Evolutionary conservation across 2,888 invertebrate species (phyloP).

Genomic region (Callyntrura guangdongensis): DNA sequence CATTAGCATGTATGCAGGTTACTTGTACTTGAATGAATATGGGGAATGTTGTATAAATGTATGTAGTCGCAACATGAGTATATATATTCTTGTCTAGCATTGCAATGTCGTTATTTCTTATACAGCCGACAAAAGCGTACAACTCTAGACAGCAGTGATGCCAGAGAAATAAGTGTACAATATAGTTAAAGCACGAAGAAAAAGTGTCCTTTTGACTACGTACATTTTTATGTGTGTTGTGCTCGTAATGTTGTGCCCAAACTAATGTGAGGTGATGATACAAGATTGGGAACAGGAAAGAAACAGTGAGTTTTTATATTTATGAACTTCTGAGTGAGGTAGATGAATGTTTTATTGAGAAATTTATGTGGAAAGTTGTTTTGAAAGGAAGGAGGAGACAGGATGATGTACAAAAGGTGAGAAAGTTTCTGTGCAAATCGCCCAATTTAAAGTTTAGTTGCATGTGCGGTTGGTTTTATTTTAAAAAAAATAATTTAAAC

Average conservation of each 20-base stretch:
- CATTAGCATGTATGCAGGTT: constrained; percentile 10
- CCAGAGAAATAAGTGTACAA: neutral
- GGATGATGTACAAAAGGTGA: constrained; percentile 60
- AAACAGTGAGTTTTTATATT: constrained; percentile 55
- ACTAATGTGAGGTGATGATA: constrained; percentile 59
- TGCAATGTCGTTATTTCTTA: constrained; percentile 16
- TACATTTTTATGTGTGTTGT: constrained; percentile 31
- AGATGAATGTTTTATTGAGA: constrained; percentile 65
- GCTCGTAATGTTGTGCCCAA: constrained; percentile 50
- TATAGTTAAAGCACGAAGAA: neutral
- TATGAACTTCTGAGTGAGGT: constrained; percentile 64
- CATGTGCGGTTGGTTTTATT: constrained; percentile 28
- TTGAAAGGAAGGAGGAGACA: constrained; percentile 53
- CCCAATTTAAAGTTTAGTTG: constrained; percentile 42
- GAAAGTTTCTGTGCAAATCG: constrained; percentile 35
- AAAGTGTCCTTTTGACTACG: constrained; percentile 53
- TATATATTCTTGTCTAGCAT: neutral
- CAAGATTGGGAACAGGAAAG: constrained; percentile 56
- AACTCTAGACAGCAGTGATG: neutral
- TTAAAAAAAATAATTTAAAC: constrained; percentile 23
- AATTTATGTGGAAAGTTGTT: constrained; percentile 62
- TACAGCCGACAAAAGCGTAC: neutral
- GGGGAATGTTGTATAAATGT: constrained; percentile 3
- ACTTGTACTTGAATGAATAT: constrained; percentile 20
- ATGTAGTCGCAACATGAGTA: neutral